phyloP scores from a whole-genome alignment of 37 sponge, comb jelly and placozoan species.

The Axinella damicornis region DNA sequence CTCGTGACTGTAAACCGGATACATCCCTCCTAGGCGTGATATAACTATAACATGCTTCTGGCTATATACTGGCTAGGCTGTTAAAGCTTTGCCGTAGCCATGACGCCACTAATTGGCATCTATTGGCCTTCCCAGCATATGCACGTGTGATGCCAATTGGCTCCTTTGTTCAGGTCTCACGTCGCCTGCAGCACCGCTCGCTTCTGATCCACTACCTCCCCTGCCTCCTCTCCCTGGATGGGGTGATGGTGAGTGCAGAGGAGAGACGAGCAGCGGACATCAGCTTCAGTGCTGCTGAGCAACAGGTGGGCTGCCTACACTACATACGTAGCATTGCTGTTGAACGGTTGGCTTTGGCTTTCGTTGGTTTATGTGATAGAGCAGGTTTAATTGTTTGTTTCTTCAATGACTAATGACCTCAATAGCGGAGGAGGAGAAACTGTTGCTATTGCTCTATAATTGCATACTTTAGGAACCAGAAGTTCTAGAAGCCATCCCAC shows the following conservation, averaged over 20 bases:
- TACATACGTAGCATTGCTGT: not conserved
- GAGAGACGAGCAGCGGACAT: slow-evolving; percentile 44
- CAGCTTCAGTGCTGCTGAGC: not conserved
- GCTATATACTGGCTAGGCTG: no score
- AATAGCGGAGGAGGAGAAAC: no score
- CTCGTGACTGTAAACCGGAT: no score
- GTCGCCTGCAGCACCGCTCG: slow-evolving; percentile 72
- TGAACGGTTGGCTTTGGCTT: not conserved
- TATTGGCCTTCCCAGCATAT: no score
- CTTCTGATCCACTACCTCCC: slow-evolving; percentile 60
- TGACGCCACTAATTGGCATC: no score
- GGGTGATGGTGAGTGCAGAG: slow-evolving; percentile 59
- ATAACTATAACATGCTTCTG: no score
- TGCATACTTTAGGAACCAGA: not conserved
- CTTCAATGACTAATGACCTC: no score
- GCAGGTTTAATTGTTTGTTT: no score
- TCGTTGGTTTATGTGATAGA: not conserved
- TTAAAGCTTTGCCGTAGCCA: no score
- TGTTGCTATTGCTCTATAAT: no score
- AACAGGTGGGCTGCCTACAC: not conserved
- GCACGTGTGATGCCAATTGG: not conserved
- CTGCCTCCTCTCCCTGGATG: slow-evolving; percentile 72
- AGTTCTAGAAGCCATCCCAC: not conserved
- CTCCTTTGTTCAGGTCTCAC: slow-evolving; percentile 45
- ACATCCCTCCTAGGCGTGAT: no score